phyloP scores from a whole-genome alignment of 2,797 vertebrate genomes.

The Onychomys torridus region DNA sequence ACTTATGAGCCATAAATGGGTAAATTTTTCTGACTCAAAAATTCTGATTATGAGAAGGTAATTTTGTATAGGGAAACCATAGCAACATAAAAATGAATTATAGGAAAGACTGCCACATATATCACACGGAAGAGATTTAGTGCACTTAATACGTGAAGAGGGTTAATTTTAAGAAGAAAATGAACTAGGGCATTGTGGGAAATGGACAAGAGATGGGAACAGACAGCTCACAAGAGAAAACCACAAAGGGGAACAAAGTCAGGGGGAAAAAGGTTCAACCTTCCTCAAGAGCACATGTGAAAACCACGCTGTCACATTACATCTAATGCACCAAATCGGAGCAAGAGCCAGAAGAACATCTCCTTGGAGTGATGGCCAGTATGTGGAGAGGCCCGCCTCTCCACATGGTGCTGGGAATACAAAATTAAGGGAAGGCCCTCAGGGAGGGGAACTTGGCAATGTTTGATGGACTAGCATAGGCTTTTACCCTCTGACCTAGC shows the following conservation, averaged over 20 bases:
- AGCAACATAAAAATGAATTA: slow-evolving; percentile 15
- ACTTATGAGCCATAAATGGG: not conserved
- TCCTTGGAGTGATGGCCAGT: not conserved
- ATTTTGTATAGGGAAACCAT: not conserved
- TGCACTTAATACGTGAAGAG: not conserved
- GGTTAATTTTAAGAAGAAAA: not conserved
- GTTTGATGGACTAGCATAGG: not conserved
- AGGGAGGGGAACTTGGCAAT: not conserved
- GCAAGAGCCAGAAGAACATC: not conserved
- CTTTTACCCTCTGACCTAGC: not conserved
- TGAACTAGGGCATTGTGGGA: not conserved
- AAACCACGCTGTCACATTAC: not conserved
- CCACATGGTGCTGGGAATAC: not conserved
- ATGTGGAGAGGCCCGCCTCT: not conserved
- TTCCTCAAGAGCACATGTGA: not conserved
- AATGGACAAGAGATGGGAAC: not conserved
- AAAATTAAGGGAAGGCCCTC: not conserved
- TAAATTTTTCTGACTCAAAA: slow-evolving; percentile 24
- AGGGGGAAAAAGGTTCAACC: not conserved
- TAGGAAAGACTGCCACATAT: not conserved
- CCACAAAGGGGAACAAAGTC: not conserved
- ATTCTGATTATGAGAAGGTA: not conserved
- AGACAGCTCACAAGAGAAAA: not conserved
- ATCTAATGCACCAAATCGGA: not conserved
- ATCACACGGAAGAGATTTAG: not conserved